Evolutionary conservation across 2,797 vertebrate species (phyloP).

Genomic region (Garrulus glandarius): DNA sequence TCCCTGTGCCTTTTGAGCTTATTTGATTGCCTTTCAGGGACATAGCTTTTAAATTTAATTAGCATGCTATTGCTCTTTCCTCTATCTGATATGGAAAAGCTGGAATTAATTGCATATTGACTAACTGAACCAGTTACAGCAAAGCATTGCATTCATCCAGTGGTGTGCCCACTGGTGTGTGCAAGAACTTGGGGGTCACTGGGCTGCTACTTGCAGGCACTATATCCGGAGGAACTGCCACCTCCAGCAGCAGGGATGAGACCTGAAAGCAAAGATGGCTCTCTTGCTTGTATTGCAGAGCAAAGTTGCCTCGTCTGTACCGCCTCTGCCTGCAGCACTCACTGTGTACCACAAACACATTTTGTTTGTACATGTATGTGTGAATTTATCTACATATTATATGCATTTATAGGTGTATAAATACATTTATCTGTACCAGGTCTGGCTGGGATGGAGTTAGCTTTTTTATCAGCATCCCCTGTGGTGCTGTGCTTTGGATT

Average conservation of each 20-base stretch:
- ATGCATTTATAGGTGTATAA: not conserved
- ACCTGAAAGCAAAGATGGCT: not conserved
- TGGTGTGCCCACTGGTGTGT: not conserved
- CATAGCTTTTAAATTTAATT: not conserved
- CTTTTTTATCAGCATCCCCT: not conserved
- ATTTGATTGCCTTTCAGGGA: not conserved
- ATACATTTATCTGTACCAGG: fast-evolving
- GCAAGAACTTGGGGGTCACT: not conserved
- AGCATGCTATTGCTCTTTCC: not conserved
- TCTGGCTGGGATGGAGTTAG: not conserved
- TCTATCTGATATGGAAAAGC: not conserved
- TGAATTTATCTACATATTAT: not conserved
- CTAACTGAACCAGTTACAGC: not conserved
- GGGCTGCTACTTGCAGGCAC: not conserved
- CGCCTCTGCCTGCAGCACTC: not conserved
- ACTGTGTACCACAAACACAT: fast-evolving
- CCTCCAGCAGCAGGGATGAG: not conserved
- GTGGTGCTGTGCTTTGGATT: not conserved
- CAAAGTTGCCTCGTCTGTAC: not conserved
- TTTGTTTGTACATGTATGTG: not conserved
- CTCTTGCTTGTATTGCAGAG: not conserved
- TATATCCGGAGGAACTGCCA: not conserved
- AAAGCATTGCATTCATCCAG: not conserved
- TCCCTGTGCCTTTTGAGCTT: not conserved
- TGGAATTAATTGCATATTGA: not conserved